Base-by-base conservation (phyloP, 2,888 invertebrate species). In the Melanophora roralis region DNA sequence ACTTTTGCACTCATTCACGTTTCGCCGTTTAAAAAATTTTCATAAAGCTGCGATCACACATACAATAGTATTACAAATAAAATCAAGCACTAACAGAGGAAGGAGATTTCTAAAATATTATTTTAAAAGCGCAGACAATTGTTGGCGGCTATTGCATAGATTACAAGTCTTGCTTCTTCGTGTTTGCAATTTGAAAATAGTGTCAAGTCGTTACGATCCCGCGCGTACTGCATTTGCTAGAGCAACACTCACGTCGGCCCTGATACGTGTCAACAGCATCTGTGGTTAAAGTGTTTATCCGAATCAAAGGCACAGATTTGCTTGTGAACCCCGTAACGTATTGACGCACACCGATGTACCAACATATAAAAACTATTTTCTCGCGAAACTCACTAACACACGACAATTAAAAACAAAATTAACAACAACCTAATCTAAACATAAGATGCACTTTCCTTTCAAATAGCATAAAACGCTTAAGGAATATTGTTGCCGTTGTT, bases 261-360 rank as follows among this genome's bases (percentile, higher is more conserved):
- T 85, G 85, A 84, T 84, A 83, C 81, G 84, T 86, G 86, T 84
- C 85, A 85, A 85, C 85, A 85, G 85, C 86, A 86, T 85, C 85
- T 84, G 84, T 45, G 76, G 80, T 76, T 76, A 64, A 57, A 76
- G 51, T 73, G 59, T 76, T 80, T 76, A 55, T 64, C 64, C 67
- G n/a, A n/a, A n/a, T n/a, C n/a, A n/a, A n/a, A n/a, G n/a, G n/a
- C n/a, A n/a, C n/a, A n/a, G n/a, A n/a, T n/a, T n/a, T n/a, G n/a
- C n/a, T n/a, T n/a, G n/a, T n/a, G 60, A 51, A 27, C 27, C 27
- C 27, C n/a, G n/a, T n/a, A n/a, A n/a, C n/a, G n/a, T n/a, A n/a
- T 27, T 27, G 6, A 55, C 9, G 23, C 49, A 14, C 2, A 23
- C 27, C 3, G 6, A 27, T 16, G 64, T 1, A 55, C 23, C 5